Evolutionary conservation across 2,113 vertebrate species (phyloP).

Genomic region (Paratilapia polleni): DNA sequence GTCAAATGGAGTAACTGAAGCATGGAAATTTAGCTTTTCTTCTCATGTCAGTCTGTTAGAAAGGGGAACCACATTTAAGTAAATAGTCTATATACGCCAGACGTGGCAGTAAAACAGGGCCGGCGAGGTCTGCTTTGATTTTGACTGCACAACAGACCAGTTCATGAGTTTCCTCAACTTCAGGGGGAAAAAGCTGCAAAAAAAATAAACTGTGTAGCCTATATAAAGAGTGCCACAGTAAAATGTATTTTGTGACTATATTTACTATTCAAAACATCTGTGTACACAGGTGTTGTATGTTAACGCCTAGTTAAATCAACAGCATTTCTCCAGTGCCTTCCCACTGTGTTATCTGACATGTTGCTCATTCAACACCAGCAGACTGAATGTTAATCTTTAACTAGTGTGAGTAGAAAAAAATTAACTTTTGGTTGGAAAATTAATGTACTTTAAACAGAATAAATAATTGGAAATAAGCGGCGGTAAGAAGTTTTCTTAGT

Average conservation of each 20-base stretch:
- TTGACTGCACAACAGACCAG: background rate
- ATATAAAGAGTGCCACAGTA: background rate
- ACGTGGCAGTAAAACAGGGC: background rate
- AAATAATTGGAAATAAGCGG: background rate
- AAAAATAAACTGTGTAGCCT: background rate
- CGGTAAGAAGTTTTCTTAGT: too few species aligned
- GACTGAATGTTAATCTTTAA: background rate
- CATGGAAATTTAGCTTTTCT: conserved; percentile 38
- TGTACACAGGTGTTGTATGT: background rate
- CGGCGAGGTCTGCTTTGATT: background rate
- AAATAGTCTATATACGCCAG: conserved; percentile 2
- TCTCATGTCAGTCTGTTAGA: conserved; percentile 44
- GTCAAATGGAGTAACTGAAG: conserved; percentile 47
- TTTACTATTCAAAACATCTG: background rate
- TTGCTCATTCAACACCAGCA: background rate
- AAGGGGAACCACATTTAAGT: conserved; percentile 10
- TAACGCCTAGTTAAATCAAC: background rate
- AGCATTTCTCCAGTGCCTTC: background rate
- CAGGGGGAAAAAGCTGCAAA: background rate
- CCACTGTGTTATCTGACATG: background rate
- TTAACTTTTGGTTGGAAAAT: background rate
- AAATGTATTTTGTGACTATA: background rate
- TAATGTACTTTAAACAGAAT: background rate
- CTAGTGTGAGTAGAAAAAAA: background rate
- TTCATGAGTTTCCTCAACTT: background rate